Conservation (phyloP, 2,888 invertebrate species). For the Anodontia alba region DNA sequence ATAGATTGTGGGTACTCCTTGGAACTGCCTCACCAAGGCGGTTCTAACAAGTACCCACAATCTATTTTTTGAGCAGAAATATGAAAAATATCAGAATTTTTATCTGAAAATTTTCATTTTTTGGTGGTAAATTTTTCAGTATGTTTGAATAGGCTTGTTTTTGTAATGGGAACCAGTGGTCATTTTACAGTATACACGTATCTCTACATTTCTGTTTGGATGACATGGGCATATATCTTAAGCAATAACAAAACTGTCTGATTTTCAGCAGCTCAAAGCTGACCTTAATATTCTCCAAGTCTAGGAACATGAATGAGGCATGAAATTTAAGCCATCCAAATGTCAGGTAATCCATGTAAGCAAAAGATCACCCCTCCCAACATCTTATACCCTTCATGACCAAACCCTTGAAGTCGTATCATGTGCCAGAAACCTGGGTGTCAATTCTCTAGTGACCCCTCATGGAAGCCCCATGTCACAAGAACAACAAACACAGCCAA, state of each 20-base stretch:
- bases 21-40: no score
- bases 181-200: no score
- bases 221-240: no score
- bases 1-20: no score
- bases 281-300: conserved; percentile 16
- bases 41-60: no score
- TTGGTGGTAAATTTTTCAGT: no score
- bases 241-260: background rate
- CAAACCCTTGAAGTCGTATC: background rate
- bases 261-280: background rate
- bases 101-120: no score
- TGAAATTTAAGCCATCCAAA: conserved; percentile 17
- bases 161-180: no score
- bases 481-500: background rate
- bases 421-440: background rate
- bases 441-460: background rate
- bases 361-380: background rate
- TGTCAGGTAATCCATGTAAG: background rate
- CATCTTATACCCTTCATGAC: background rate
- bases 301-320: conserved; percentile 11
- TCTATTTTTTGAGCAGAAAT: no score
- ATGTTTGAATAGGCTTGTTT: no score
- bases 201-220: no score
- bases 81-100: no score
- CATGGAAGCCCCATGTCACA: background rate